Evolutionary conservation across 1,140 invertebrate genomes (phyloP).

Genomic region (Phthorimaea operculella): DNA sequence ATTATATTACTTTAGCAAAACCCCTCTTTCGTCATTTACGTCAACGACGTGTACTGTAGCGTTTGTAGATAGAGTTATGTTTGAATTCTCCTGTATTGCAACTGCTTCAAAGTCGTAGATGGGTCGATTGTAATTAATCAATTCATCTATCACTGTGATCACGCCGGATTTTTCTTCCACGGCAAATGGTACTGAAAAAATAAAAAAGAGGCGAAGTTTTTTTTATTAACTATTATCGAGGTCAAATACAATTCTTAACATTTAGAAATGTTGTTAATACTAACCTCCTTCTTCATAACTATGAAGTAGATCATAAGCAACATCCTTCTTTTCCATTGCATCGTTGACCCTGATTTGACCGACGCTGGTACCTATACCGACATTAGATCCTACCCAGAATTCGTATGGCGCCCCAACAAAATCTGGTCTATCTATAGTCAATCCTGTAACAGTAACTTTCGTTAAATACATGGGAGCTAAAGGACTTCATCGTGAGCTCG

Average conservation of each 20-base stretch:
- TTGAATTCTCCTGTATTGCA: slow-evolving; percentile 71
- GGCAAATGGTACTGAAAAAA: slow-evolving; percentile 83
- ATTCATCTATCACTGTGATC: slow-evolving; percentile 83
- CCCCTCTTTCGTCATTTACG: slow-evolving; percentile 74
- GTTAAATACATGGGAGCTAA: not conserved
- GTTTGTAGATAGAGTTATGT: slow-evolving; percentile 79
- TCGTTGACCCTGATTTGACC: slow-evolving; percentile 84
- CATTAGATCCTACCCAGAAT: slow-evolving; percentile 89
- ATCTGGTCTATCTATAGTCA: slow-evolving; percentile 72
- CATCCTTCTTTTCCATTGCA: slow-evolving; percentile 72
- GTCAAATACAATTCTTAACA: slow-evolving; percentile 5
- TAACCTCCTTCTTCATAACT: slow-evolving; percentile 84
- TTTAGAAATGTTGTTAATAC: slow-evolving; percentile 11
- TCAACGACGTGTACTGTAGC: slow-evolving; percentile 86
- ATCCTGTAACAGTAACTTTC: slow-evolving; percentile 40
- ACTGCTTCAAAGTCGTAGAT: slow-evolving; percentile 86
- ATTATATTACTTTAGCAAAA: slow-evolving; percentile 74
- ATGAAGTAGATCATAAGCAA: slow-evolving; percentile 83
- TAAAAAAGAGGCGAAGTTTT: slow-evolving; percentile 14
- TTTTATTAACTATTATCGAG: not conserved
- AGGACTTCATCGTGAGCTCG: too few relatives aligned
- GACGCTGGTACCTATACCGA: slow-evolving; percentile 83
- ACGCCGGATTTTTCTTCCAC: slow-evolving; percentile 90
- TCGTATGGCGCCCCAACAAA: slow-evolving; percentile 91
- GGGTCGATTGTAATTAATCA: slow-evolving; percentile 75